Evolutionary conservation across 2,113 vertebrate species (phyloP).

Genomic region (Dicrurus megarhynchus): DNA sequence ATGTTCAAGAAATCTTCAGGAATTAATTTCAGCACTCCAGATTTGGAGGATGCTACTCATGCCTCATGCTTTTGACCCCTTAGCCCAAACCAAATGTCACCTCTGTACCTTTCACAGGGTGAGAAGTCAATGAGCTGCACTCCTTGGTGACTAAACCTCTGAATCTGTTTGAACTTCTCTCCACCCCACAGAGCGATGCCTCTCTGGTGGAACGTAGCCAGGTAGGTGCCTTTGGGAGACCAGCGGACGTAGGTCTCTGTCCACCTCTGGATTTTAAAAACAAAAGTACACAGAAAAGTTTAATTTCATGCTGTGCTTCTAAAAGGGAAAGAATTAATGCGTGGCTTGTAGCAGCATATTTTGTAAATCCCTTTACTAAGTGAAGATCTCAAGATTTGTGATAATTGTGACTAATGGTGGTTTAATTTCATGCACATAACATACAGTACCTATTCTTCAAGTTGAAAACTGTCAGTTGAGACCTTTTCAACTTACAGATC

Average conservation of each 20-base stretch:
- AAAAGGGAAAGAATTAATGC: not conserved
- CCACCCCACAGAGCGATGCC: conserved; percentile 97
- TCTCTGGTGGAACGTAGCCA: conserved; percentile 95
- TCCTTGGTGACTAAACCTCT: conserved; percentile 94
- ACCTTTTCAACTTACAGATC: not conserved
- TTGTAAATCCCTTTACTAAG: not conserved
- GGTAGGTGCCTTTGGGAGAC: conserved; percentile 96
- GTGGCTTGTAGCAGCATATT: not conserved
- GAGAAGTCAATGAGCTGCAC: conserved; percentile 99
- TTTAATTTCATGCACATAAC: not conserved
- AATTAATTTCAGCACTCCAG: not conserved
- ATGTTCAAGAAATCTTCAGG: not conserved
- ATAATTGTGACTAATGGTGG: not conserved
- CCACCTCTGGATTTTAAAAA: conserved; percentile 81
- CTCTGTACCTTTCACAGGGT: conserved; percentile 90
- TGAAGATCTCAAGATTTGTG: not conserved
- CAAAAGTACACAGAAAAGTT: not conserved
- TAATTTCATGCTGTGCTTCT: not conserved
- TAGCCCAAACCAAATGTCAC: not conserved
- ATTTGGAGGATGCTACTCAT: not conserved
- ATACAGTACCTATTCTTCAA: not conserved
- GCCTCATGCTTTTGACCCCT: not conserved
- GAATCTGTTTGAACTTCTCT: conserved; percentile 99
- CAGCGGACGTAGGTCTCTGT: conserved; percentile 97
- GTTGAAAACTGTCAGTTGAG: not conserved